phyloP scores from a whole-genome alignment of 2,888 invertebrate genomes.

The Andrena flavipes region DNA sequence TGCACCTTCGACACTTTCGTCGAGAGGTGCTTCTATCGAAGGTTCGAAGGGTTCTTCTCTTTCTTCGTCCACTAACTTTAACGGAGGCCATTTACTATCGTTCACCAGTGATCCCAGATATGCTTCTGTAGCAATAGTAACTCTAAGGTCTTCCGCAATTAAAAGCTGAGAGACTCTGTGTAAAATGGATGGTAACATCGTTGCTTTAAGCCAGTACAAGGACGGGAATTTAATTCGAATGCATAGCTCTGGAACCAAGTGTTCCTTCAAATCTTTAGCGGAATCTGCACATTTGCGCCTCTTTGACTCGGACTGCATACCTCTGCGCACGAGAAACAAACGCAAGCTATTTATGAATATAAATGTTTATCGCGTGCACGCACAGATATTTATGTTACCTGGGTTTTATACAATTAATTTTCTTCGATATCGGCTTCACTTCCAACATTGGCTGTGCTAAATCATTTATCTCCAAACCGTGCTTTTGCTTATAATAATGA shows the following conservation, averaged over 20 bases:
- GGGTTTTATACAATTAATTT: slow-evolving; percentile 88
- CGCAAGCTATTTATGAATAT: no score
- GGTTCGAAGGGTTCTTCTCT: slow-evolving; percentile 54
- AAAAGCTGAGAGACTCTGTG: slow-evolving; percentile 91
- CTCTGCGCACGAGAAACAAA: slow-evolving; percentile 77
- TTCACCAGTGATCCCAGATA: slow-evolving; percentile 82
- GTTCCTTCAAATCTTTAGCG: slow-evolving; percentile 88
- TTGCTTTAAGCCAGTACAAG: slow-evolving; percentile 93
- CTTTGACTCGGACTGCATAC: slow-evolving; percentile 76
- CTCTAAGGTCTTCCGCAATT: slow-evolving; percentile 90
- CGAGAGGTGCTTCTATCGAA: slow-evolving; percentile 47
- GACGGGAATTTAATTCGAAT: slow-evolving; percentile 90
- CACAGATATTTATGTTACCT: slow-evolving; percentile 74
- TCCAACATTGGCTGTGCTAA: slow-evolving; percentile 91
- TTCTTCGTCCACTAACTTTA: slow-evolving; percentile 67
- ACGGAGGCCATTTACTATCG: slow-evolving; percentile 80
- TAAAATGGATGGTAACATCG: slow-evolving; percentile 93
- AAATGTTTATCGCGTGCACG: neutral
- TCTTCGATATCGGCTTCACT: slow-evolving; percentile 89
- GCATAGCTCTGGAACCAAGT: slow-evolving; percentile 95
- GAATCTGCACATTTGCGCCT: slow-evolving; percentile 84
- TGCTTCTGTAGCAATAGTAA: slow-evolving; percentile 85
- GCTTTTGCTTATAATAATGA: slow-evolving; percentile 92
- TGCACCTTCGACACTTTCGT: slow-evolving; percentile 58
- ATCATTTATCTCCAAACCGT: slow-evolving; percentile 88